Evolutionary conservation across 1,140 invertebrate genomes (phyloP), one percentile per base, ranked within the genome.

Genomic region (Caenorhabditis brenneri): DNA sequence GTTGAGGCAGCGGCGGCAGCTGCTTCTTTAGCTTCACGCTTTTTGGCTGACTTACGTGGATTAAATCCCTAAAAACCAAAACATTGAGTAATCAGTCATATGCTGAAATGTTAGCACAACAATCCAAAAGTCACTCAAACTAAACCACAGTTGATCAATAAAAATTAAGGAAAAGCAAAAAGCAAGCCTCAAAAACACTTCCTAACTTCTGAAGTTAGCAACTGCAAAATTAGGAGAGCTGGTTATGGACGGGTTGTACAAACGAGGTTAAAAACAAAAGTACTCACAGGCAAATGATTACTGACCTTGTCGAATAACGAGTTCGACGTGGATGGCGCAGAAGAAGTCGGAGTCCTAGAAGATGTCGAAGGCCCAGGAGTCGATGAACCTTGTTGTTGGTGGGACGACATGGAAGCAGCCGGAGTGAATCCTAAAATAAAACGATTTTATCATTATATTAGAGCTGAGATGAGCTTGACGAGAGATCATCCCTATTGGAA

Each of bases 271-370:
- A 36, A 74, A 42, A 74, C 16, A 74, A 74, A 74, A 74, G n/a
- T 42, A 74, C 65, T 74, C 65, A 74, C 65, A 74, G 65, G 65
- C 65, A 74, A 74, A 42, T 74, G 65, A 42, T 74, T 74, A 74
- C 65, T 74, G 65, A 74, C 65, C 65, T 74, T 74, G 65, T 74
- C 65, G 65, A 74, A 74, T 10, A 74, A 36, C 36, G 65, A 74
- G 36, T 74, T 74, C 65, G 65, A 74, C 65, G 65, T 74, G 5
- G 65, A 39, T 74, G 65, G 65, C 7, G 29, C 19, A 2, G 65
- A 4, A 42, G 65, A 7, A 2, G 65, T 42, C 24, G 19, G 7
- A 10, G 19, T 36, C 4, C 29, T 36, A 6, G 31, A 12, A 7
- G 65, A 74, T 10, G 65, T 24, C 9, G 65, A 74, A 42, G 65